These are phyloP conservation scores for Nemotelus nigrinus DNA, from an alignment of 2,888 invertebrate species.

Conservation along the genomic window DNA sequence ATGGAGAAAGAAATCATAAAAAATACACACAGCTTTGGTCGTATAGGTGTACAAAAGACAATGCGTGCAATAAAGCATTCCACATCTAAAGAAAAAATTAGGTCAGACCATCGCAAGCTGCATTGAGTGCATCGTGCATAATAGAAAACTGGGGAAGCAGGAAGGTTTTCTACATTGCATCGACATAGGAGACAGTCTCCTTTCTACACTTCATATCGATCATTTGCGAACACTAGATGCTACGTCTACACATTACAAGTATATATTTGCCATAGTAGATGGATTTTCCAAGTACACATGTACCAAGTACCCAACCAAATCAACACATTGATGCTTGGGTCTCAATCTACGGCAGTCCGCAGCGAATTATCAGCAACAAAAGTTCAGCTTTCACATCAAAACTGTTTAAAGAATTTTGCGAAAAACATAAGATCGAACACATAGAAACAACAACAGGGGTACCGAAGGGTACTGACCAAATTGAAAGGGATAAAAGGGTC, in stretches of 20 bases:
- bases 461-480: conserved; percentile 52
- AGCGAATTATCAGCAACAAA: no score
- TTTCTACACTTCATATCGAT: conserved; percentile 46
- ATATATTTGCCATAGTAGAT: no score
- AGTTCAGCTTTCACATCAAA: no score
- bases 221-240: conserved; percentile 40
- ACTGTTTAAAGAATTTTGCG: no score
- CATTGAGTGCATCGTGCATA: background rate
- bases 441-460: conserved; percentile 54
- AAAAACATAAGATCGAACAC: no score
- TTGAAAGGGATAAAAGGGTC: conserved; percentile 52
- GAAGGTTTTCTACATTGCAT: conserved; percentile 57
- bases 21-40: conserved; percentile 42
- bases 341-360: no score
- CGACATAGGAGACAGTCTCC: conserved; percentile 15
- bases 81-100: background rate
- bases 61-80: conserved; percentile 12
- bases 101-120: background rate
- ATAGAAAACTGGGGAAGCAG: conserved; percentile 55
- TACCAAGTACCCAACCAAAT: no score
- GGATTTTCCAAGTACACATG: no score
- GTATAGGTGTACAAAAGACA: conserved; percentile 43
- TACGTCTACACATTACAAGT: conserved; percentile 43
- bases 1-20: conserved; percentile 21
- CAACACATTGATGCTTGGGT: no score